phyloP scores from a whole-genome alignment of 2,888 invertebrate genomes.

The Amiota minor region DNA sequence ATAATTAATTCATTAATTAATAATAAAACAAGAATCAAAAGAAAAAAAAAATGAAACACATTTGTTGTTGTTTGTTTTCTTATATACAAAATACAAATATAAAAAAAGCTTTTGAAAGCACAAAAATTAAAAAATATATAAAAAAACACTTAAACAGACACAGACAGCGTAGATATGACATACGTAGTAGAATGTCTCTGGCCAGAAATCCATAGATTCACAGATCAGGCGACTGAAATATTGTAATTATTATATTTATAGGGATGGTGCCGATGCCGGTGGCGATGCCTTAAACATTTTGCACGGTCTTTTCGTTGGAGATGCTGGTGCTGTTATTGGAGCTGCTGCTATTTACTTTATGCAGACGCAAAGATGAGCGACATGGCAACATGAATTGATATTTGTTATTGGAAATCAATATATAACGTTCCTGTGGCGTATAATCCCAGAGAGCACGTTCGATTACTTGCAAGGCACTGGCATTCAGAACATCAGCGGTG shows the following conservation, averaged over 20 bases:
- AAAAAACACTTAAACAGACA: neutral
- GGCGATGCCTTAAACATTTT: slow-evolving; percentile 53
- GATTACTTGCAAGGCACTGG: slow-evolving; percentile 77
- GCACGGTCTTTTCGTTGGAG: slow-evolving; percentile 45
- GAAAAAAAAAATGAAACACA: too few species aligned
- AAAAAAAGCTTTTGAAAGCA: slow-evolving; percentile 6
- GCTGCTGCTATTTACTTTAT: slow-evolving; percentile 40
- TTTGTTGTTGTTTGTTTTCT: too few species aligned
- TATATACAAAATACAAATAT: slow-evolving; percentile 9
- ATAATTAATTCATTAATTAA: too few species aligned
- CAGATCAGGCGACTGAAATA: neutral
- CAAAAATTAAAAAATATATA: neutral
- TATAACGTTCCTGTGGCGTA: slow-evolving; percentile 75
- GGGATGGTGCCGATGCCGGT: neutral
- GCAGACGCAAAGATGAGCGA: slow-evolving; percentile 71
- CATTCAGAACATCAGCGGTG: slow-evolving; percentile 78
- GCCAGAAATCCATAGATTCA: neutral
- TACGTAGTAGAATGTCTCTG: neutral
- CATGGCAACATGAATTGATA: slow-evolving; percentile 73
- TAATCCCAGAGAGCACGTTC: slow-evolving; percentile 78
- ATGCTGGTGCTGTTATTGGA: slow-evolving; percentile 21
- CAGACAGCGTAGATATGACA: neutral
- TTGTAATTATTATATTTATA: too few species aligned
- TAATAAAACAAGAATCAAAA: too few species aligned
- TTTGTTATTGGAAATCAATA: slow-evolving; percentile 70